Base-by-base conservation (phyloP, 2,888 invertebrate species). In the Nycteola revayana region DNA sequence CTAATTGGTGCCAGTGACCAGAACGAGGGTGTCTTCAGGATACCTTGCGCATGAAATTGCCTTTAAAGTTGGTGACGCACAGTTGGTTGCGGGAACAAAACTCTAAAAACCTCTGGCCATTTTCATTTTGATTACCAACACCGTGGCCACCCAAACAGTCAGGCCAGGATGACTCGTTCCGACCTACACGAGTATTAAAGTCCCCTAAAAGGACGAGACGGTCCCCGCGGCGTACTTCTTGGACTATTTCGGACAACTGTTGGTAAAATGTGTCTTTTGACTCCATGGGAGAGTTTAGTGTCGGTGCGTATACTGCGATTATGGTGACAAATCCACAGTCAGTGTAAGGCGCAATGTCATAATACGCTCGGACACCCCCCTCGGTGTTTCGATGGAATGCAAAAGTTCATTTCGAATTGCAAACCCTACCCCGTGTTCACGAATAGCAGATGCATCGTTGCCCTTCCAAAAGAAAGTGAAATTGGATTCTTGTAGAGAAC, bases 11-110 rank as follows among this genome's bases (percentile, higher is more conserved):
- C 49, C 49, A 49, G 9, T 49, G 45, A 2, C 37, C 36, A 2
- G 47, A 45, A 1, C 46, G 40, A 0, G 50, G 50, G 9, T 47
- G 47, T 24, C 24, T 42, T 47, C 46, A 55, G 0, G 46, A 52
- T 0, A 49, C 49, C 42, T 47, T 49, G 3, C 25, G 48, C 1
- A 7, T 11, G 0, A 9, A 2, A 21, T 42, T 49, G 10, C 32
- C 26, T 18, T 38, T 46, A 1, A 25, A 25, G 8, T 25, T 11
- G 2, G 46, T 48, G 3, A 52, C 38, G 32, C 50, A 50, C 1
- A 56, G 22, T 1, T 7, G 23, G 7, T 32, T 10, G 9, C 7
- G 9, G 5, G 45, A 17, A 14, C 49, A 49, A 9, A 51, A 22
- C 10, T 49, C 45, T 2, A 49, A 10, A 2, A 52, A 25, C 0